Percentiles rank a stretch among this genome's conserved stretches.
Evolutionary conservation across 2,888 invertebrate genomes (phyloP).

Genomic region (Heliconius erato): DNA sequence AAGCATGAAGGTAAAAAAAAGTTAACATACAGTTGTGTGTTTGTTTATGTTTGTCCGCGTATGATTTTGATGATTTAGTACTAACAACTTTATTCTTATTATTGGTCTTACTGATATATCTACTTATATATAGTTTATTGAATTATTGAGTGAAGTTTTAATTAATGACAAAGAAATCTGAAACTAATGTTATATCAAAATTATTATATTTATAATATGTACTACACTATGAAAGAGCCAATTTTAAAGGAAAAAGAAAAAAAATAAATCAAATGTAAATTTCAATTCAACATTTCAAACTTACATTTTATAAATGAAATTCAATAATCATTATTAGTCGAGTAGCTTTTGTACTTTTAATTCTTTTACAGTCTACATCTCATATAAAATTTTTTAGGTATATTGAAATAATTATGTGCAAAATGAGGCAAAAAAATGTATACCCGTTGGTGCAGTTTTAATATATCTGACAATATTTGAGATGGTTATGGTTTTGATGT

Average conservation of each 20-base stretch:
- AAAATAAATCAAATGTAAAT: too few species aligned
- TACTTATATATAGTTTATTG: background rate
- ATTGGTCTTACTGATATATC: background rate
- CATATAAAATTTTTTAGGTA: background rate
- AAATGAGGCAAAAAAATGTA: background rate
- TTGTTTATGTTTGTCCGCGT: too few species aligned
- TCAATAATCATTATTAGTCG: constrained; percentile 1
- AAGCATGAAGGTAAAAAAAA: too few species aligned
- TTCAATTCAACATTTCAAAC: background rate
- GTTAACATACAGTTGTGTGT: too few species aligned
- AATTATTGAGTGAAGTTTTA: too few species aligned
- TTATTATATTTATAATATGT: too few species aligned
- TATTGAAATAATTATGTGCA: background rate
- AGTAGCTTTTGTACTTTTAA: background rate
- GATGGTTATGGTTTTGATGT: background rate
- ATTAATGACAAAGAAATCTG: too few species aligned
- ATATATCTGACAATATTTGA: background rate
- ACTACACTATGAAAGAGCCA: too few species aligned
- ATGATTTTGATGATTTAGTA: too few species aligned
- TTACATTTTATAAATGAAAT: constrained; percentile 1
- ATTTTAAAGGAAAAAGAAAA: background rate
- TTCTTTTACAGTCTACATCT: background rate
- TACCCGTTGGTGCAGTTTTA: background rate
- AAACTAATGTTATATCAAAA: too few species aligned
- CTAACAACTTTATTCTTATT: background rate